A percentile compares a stretch with the other conserved stretches of the same genome.
These are phyloP conservation scores for Helicoverpa armigera DNA, from an alignment of 1,140 invertebrate genomes.

Conservation along the genomic window DNA sequence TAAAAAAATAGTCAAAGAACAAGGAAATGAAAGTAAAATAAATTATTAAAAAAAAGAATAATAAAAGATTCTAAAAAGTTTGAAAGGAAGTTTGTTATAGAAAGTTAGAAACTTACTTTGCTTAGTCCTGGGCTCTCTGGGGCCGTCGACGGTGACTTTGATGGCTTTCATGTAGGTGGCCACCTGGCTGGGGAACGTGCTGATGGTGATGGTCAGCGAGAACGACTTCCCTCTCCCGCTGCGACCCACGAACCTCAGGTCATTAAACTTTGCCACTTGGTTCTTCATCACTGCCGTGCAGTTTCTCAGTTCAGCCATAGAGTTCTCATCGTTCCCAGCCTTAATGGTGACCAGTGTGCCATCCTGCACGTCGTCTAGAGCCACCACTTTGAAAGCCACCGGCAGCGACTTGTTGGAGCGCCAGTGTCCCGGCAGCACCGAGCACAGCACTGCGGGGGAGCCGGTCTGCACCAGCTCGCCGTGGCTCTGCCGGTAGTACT, in stretches of 20 bases:
- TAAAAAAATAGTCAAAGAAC: background rate
- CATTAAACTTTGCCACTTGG: conserved; percentile 98
- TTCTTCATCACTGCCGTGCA: conserved; percentile 98
- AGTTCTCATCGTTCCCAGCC: conserved; percentile 99
- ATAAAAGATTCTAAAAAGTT: background rate
- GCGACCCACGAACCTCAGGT: conserved; percentile 97
- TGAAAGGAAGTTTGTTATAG: conserved; percentile 31
- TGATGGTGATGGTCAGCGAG: conserved; percentile 97
- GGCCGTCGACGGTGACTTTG: conserved; percentile 99
- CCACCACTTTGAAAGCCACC: conserved; percentile 96
- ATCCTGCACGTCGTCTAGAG: conserved; percentile 96
- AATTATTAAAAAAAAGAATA: background rate
- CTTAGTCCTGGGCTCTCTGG: conserved; percentile 98
- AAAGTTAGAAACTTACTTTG: conserved; percentile 93
- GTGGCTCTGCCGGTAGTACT: conserved; percentile 94
- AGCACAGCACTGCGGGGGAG: conserved; percentile 97
- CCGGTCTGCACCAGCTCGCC: conserved; percentile 96
- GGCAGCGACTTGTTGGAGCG: conserved; percentile 98
- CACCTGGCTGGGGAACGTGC: conserved; percentile 96
- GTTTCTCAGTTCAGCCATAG: conserved; percentile 97
- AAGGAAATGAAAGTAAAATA: background rate
- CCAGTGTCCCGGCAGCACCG: conserved; percentile 96
- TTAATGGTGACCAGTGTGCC: conserved; percentile 97
- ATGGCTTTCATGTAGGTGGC: conserved; percentile 98
- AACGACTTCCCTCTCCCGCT: conserved; percentile 98